These are phyloP conservation scores for Coenonympha arcania DNA, from an alignment of 2,888 invertebrate species.

Conservation along the genomic window DNA sequence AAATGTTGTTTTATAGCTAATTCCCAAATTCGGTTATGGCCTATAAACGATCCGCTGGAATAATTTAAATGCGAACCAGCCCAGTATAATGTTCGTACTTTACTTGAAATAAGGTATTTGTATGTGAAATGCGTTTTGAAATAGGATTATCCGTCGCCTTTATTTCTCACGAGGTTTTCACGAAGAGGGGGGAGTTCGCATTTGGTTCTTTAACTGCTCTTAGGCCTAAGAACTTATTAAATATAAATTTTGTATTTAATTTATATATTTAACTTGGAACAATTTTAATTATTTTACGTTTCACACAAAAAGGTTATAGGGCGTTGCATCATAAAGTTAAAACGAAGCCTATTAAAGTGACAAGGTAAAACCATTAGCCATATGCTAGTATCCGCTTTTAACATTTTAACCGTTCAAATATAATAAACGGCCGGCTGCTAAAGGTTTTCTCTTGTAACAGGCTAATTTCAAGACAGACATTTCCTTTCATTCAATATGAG, in stretches of 20 bases:
- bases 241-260: too few relatives aligned
- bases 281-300: too few relatives aligned
- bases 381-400: conserved; percentile 39
- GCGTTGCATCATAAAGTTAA: conserved; percentile 33
- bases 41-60: conserved; percentile 75
- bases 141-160: conserved; percentile 64
- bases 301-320: too few relatives aligned
- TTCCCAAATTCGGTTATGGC: conserved; percentile 75
- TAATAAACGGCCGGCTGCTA: conserved; percentile 64
- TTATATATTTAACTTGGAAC: too few relatives aligned
- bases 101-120: conserved; percentile 73
- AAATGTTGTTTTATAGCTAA: conserved; percentile 76
- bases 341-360: conserved; percentile 27
- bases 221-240: too few relatives aligned
- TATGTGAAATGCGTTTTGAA: conserved; percentile 73
- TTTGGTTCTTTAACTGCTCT: too few relatives aligned
- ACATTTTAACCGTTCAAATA: conserved; percentile 59
- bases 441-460: conserved; percentile 71
- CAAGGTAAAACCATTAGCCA: conserved; percentile 61
- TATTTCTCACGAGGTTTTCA: conserved; percentile 49
- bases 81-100: conserved; percentile 73
- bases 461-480: conserved; percentile 70
- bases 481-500: conserved; percentile 74
- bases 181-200: conserved; percentile 30
- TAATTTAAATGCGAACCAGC: conserved; percentile 74